Conservation (phyloP, 2,113 vertebrate genomes). For the Coregonus clupeaformis region DNA sequence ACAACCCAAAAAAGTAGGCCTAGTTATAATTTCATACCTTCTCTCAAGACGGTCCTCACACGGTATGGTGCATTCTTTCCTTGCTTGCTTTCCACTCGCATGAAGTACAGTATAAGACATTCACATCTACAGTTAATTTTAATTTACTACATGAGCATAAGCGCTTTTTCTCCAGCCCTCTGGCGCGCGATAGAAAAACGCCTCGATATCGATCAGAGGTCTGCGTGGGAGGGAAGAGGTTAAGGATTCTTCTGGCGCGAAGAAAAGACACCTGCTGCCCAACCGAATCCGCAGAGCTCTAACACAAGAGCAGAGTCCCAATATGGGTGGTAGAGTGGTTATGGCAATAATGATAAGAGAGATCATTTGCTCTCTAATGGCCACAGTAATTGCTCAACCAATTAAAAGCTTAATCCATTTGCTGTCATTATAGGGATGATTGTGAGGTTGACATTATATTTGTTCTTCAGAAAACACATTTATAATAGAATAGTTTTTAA, state of each 20-base stretch:
- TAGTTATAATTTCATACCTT: conserved; percentile 7
- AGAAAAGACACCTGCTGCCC: conserved; percentile 49
- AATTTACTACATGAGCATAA: conserved; percentile 25
- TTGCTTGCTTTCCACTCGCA: conserved; percentile 26
- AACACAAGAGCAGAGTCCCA: not conserved
- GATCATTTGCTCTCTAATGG: not conserved
- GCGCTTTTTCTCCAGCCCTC: conserved; percentile 30
- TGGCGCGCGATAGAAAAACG: conserved; percentile 24
- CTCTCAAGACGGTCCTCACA: conserved; percentile 41
- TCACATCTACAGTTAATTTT: conserved; percentile 18
- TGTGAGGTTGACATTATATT: not conserved
- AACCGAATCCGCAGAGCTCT: not conserved
- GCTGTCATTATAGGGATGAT: not conserved
- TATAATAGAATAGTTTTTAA: not conserved
- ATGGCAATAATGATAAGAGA: not conserved
- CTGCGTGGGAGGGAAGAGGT: conserved; percentile 68
- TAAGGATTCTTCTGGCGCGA: conserved; percentile 52
- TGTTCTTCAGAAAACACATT: not conserved
- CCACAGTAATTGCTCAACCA: not conserved
- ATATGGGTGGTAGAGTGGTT: not conserved
- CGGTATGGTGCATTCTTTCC: conserved; percentile 10
- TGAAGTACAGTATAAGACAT: not conserved
- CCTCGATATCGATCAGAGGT: conserved; percentile 30
- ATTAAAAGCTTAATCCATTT: not conserved
- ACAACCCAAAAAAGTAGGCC: too few species aligned